Base-by-base conservation (phyloP, 2,113 vertebrate genomes). In the Tachuris rubrigastra region DNA sequence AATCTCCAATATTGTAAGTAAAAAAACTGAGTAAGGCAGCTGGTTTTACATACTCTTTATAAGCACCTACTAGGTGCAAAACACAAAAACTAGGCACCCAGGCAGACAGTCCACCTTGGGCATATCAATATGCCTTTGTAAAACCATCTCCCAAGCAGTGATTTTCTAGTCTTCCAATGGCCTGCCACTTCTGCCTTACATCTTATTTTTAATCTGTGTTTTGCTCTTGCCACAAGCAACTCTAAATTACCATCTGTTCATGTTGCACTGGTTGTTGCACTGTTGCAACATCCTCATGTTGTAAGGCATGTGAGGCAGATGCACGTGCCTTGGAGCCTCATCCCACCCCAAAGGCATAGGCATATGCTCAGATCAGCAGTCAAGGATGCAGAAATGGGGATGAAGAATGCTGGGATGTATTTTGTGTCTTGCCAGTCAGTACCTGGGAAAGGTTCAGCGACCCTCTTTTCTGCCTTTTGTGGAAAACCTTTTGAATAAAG, bases 331-430 rank as follows among this genome's bases (percentile, higher is more conserved):
- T 8, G 1, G 53, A 0, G 2, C 20, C 15, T 76, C 33, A n/a
- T n/a, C 33, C 63, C 1, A 0, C 12, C 9, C 31, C 44, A 22
- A 74, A 55, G 24, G 8, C 42, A 55, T 1, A 1, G 25, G 28
- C 0, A 0, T 14, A 8, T 0, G 0, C n/a, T 41, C 33, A 42
- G 55, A 30, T 19, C 42, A 37, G 28, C 3, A 3, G 9, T 4
- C 0, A 0, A n/a, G 55, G 42, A 10, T 24, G n/a, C 3, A 2
- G n/a, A 78, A 87, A 18, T 4, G 0, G n/a, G 20, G 14, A 39
- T 59, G 27, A 50, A 37, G 37, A 39, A n/a, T 20, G 5, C n/a
- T 33, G 21, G 23, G 41, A 58, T 33, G 10, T 12, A 4, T 85
- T 85, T 62, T 0, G 0, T 33, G 18, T 41, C 50, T 84, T 87